Evolutionary conservation across 2,113 vertebrate species (phyloP).

Genomic region (Mola mola): DNA sequence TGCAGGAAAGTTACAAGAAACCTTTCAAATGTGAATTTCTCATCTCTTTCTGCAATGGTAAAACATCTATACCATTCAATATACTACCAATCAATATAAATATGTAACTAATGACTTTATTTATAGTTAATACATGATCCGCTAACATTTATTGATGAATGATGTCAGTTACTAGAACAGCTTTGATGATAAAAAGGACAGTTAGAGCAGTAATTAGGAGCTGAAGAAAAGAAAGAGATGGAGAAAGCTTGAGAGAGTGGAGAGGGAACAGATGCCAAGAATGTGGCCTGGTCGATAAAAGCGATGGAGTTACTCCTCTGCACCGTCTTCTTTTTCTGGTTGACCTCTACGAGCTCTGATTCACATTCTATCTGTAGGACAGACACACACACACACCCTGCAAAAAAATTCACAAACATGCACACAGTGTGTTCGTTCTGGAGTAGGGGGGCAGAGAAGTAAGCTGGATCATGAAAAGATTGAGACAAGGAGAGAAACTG

Average conservation of each 20-base stretch:
- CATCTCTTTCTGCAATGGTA: too few species aligned
- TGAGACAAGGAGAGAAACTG: slow-evolving; percentile 12
- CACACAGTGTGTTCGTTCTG: slow-evolving; percentile 26
- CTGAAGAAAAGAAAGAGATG: slow-evolving; percentile 30
- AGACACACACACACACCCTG: slow-evolving; percentile 11
- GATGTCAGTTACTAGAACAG: too few species aligned
- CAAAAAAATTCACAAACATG: slow-evolving; percentile 14
- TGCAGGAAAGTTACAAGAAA: too few species aligned
- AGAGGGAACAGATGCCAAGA: slow-evolving; percentile 75
- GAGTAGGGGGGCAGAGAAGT: slow-evolving; percentile 26
- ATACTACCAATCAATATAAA: too few species aligned
- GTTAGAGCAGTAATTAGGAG: slow-evolving; percentile 10
- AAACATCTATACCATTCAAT: too few species aligned
- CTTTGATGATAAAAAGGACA: slow-evolving; percentile 4
- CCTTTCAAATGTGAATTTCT: too few species aligned
- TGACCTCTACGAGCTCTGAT: slow-evolving; percentile 81
- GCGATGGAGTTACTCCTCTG: slow-evolving; percentile 79
- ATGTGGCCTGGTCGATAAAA: slow-evolving; percentile 76
- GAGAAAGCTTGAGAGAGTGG: slow-evolving; percentile 26
- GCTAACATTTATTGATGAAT: background rate
- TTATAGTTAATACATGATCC: slow-evolving; percentile 4
- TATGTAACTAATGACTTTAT: slow-evolving; percentile 1
- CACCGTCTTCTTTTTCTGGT: slow-evolving; percentile 75
- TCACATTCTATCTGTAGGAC: slow-evolving; percentile 78
- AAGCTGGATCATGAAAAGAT: slow-evolving; percentile 34